Base-by-base conservation (phyloP, 2,113 vertebrate species). In the Odocoileus virginianus region DNA sequence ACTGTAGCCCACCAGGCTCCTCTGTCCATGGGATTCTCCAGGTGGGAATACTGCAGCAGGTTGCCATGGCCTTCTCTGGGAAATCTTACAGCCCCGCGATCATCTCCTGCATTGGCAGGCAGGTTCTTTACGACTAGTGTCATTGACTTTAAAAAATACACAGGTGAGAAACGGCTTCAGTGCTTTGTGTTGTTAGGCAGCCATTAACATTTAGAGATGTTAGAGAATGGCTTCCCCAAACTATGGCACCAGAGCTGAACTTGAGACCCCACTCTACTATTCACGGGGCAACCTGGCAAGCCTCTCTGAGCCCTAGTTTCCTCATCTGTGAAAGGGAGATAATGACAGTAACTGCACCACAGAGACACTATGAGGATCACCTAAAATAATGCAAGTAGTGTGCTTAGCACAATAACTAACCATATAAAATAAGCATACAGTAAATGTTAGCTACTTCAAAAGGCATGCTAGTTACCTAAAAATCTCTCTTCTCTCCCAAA, bases 401-500 rank as follows among this genome's bases (percentile, higher is more conserved):
- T 79, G 60, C 78, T 79, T 52, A 52, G 71, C 71, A 57, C 13
- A 85, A 15, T 47, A 81, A 33, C 54, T 40, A 95, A 27, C 28
- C 54, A 30, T 33, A 6, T 14, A 79, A 19, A 28, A 19, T 61
- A 79, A 52, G 40, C 55, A 61, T 52, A 4, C 2, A 25, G 36
- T 55, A 76, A 85, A 61, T 12, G 28, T 58, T 40, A 90, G 60
- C 52, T 54, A 33, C 86, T 91, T 16, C 61, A 27, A 54, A 33
- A 85, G 36, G 45, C 36, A 47, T 21, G 33, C 76, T 86, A 36
- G 15, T 50, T 57, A n/a, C 1, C 43, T 52, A 45, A 61, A 89
- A 96, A 43, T 87, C 71, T 60, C 85, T 58, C 2, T 64, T 89
- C 43, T 60, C 55, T 87, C 71, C 90, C 61, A 90, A 78, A 84